Conservation (phyloP, 92 coral and sea anemone genomes). For the Actinostola sp. region DNA sequence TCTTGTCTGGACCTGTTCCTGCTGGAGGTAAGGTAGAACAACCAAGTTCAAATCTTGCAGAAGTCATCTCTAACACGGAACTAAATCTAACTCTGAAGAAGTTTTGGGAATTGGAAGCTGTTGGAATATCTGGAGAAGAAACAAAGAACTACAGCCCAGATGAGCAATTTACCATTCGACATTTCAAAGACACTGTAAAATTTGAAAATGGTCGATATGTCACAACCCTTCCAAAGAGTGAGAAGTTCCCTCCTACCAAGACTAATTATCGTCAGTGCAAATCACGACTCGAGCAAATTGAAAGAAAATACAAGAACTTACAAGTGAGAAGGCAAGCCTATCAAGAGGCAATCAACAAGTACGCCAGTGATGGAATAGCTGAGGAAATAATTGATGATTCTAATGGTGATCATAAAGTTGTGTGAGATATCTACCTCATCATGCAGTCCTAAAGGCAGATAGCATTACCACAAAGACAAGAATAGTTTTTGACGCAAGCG, state of each 20-base stretch:
- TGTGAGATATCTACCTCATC: constrained; percentile 50
- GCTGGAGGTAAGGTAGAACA: background rate
- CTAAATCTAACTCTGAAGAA: background rate
- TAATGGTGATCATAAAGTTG: background rate
- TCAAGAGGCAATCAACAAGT: constrained; percentile 12
- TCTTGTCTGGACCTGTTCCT: constrained; percentile 18
- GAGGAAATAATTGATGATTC: background rate
- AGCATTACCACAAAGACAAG: constrained; percentile 43
- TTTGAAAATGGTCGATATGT: background rate
- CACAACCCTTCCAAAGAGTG: constrained; percentile 3
- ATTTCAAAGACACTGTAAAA: background rate
- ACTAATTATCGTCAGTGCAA: constrained; percentile 6
- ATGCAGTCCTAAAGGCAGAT: constrained; percentile 42
- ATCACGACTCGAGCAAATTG: background rate
- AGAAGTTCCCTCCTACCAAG: constrained; percentile 14
- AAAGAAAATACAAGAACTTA: background rate
- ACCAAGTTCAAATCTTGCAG: constrained; percentile 12
- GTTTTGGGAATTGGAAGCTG: constrained; percentile 57
- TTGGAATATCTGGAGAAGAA: constrained; percentile 39
- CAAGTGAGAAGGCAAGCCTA: background rate
- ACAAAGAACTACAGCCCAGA: constrained; percentile 28
- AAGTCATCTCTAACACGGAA: background rate
- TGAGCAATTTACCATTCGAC: constrained; percentile 16
- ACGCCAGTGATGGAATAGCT: constrained; percentile 7
- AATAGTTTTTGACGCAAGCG: constrained; percentile 53